Percentiles rank a stretch among this genome's conserved stretches.
These are phyloP conservation scores for Machaerirhynchus nigripectus DNA, from an alignment of 2,113 vertebrate genomes.

Conservation along the genomic window DNA sequence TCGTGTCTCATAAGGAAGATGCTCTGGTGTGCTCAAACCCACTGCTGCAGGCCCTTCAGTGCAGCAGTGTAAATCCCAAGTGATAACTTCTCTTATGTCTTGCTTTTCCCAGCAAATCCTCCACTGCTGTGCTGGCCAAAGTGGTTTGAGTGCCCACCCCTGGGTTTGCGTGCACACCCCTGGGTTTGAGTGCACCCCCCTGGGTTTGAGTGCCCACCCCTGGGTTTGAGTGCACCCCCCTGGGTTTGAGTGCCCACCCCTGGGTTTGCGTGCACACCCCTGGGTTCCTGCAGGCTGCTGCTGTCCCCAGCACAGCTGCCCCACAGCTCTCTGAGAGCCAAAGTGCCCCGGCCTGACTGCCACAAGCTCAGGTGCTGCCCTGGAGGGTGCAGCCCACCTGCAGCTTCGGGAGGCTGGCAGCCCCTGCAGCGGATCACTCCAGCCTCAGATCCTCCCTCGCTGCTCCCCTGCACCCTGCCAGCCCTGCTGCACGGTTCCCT, in stretches of 20 bases:
- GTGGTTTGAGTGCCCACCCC: not conserved
- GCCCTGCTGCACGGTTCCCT: fast-evolving
- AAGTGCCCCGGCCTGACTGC: not conserved
- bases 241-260: too few relatives aligned
- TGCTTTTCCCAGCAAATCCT: not conserved
- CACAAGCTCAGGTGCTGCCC: not conserved
- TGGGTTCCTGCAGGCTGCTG: not conserved
- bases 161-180: not conserved
- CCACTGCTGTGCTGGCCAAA: not conserved
- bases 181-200: not conserved
- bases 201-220: not conserved
- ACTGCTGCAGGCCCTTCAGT: not conserved
- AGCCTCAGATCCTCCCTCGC: fast-evolving
- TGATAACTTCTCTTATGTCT: not conserved
- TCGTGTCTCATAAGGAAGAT: not conserved
- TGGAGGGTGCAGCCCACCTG: not conserved
- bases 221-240: not conserved
- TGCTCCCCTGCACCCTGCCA: fast-evolving
- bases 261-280: not conserved
- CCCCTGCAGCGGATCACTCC: not conserved
- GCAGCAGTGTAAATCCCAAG: not conserved
- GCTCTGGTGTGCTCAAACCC: not conserved
- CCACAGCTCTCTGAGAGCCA: not conserved
- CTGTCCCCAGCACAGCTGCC: not conserved
- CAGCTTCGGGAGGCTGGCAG: not conserved